Evolutionary conservation across 1,140 invertebrate genomes (phyloP).

Genomic region (Brachionus koreanus): DNA sequence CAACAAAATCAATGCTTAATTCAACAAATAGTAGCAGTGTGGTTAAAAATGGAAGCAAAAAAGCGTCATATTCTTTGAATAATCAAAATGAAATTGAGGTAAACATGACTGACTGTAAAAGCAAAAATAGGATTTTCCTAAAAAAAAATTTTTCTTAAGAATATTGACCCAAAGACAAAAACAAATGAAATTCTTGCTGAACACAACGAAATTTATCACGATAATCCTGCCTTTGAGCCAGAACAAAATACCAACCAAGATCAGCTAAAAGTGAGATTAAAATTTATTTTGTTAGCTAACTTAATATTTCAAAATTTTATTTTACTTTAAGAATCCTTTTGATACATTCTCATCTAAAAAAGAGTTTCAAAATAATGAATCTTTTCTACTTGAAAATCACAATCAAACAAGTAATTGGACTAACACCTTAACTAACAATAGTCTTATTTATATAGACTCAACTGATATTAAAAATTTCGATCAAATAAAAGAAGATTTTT

Average conservation of each 20-base stretch:
- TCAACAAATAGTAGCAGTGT: neutral
- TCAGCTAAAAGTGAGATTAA: neutral
- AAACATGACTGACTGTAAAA: neutral
- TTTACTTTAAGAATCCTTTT: slow-evolving; percentile 1
- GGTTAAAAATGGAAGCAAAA: neutral
- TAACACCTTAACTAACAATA: neutral
- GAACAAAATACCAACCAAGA: neutral
- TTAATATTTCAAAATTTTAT: neutral
- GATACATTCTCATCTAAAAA: neutral
- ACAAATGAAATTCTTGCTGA: neutral
- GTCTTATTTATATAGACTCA: slow-evolving; percentile 11
- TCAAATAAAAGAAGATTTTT: slow-evolving; percentile 21
- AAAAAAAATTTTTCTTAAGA: neutral
- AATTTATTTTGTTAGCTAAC: neutral
- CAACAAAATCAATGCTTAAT: neutral
- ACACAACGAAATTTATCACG: slow-evolving; percentile 3
- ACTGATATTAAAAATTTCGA: slow-evolving; percentile 34
- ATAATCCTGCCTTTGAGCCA: slow-evolving; percentile 3
- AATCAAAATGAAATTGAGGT: neutral
- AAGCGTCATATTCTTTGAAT: neutral
- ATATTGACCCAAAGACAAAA: slow-evolving; percentile 12
- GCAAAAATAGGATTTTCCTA: neutral
- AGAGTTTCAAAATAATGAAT: neutral
- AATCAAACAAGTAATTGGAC: slow-evolving; percentile 31
- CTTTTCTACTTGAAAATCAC: neutral